Conservation (phyloP, 2,113 vertebrate genomes). For the Porphyrio hochstetteri region DNA sequence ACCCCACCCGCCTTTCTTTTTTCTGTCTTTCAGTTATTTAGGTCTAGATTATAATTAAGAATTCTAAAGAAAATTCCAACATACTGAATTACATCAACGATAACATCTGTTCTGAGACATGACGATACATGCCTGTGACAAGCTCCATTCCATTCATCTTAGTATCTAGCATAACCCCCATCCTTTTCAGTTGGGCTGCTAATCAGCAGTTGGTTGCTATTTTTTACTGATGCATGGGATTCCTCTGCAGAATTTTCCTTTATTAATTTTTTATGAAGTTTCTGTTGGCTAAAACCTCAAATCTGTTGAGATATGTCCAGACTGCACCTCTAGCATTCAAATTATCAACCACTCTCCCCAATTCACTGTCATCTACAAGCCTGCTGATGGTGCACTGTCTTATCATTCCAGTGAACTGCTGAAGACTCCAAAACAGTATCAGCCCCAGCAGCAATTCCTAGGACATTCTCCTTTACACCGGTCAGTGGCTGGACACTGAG, state of each 20-base stretch:
- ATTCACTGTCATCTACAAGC: not conserved
- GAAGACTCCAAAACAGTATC: not conserved
- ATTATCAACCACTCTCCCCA: not conserved
- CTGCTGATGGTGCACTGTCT: not conserved
- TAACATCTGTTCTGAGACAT: not conserved
- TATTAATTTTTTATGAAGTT: not conserved
- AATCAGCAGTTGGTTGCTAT: not conserved
- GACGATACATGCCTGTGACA: not conserved
- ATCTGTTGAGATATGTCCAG: not conserved
- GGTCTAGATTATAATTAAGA: not conserved
- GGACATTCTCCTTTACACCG: not conserved
- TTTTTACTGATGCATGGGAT: not conserved
- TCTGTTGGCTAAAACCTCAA: not conserved
- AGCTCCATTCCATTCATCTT: not conserved
- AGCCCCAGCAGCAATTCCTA: not conserved
- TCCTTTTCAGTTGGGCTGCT: not conserved
- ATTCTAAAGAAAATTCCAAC: not conserved
- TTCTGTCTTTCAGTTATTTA: not conserved
- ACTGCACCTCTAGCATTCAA: not conserved
- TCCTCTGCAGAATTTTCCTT: not conserved
- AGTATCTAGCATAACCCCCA: not conserved
- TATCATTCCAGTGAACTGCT: not conserved
- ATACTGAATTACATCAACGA: not conserved
- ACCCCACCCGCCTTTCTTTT: fast-evolving
- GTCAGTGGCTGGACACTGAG: not conserved